A percentile compares a stretch with the other conserved stretches of the same genome.
These are phyloP conservation scores for Chloropsis cyanopogon DNA, from an alignment of 2,113 vertebrate species.

Conservation along the genomic window DNA sequence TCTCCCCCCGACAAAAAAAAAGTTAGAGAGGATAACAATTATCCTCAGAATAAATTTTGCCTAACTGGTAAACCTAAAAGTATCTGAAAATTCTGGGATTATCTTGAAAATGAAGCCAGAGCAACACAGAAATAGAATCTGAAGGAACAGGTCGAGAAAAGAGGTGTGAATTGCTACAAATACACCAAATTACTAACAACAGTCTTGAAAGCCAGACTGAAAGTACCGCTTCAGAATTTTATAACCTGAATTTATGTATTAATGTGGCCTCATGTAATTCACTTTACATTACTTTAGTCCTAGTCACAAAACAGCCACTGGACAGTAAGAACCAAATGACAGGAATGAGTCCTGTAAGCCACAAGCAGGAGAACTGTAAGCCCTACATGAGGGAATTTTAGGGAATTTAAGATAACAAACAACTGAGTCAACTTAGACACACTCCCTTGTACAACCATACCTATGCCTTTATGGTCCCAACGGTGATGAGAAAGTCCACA, in stretches of 20 bases:
- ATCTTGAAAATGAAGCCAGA: not conserved
- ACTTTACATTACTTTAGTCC: not conserved
- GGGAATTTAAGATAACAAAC: not conserved
- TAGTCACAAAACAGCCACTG: not conserved
- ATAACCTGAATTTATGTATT: not conserved
- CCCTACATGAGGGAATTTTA: not conserved
- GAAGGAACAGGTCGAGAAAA: not conserved
- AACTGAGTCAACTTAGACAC: not conserved
- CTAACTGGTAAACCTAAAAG: not conserved
- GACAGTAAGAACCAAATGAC: not conserved
- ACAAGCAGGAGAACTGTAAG: not conserved
- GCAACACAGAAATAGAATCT: not conserved
- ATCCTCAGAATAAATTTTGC: not conserved
- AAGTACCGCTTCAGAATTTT: not conserved
- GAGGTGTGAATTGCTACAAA: not conserved
- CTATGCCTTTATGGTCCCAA: not conserved
- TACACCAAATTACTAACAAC: not conserved
- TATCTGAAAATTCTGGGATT: not conserved
- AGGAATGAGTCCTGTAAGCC: not conserved
- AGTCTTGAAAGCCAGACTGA: not conserved
- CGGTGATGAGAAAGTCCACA: not conserved
- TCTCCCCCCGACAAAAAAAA: fast-evolving
- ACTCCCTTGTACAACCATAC: not conserved
- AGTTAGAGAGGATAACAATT: not conserved
- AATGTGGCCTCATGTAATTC: not conserved